These are phyloP conservation scores for Psittacula echo DNA, from an alignment of 2,797 vertebrate species.

Conservation along the genomic window DNA sequence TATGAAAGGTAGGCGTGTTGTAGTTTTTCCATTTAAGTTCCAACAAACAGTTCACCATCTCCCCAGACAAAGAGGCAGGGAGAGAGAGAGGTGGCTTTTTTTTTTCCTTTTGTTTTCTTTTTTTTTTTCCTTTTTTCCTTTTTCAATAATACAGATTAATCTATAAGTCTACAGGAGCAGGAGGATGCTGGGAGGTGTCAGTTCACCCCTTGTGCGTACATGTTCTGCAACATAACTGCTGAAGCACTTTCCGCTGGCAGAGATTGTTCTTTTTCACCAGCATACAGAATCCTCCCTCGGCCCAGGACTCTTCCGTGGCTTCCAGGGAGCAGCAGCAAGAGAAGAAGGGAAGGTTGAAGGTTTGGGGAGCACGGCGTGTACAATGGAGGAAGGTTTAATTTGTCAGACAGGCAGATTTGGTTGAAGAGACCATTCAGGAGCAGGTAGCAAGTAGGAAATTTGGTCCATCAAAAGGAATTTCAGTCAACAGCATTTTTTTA, in stretches of 20 bases:
- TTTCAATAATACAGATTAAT: conserved; percentile 79
- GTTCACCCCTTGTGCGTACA: conserved; percentile 97
- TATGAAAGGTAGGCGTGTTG: conserved; percentile 99
- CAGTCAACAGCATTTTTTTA: conserved; percentile 78
- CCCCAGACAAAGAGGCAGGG: conserved; percentile 80
- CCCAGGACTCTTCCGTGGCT: conserved; percentile 99
- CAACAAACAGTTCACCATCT: conserved; percentile 88
- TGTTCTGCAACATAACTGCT: conserved; percentile 99
- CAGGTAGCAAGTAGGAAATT: conserved; percentile 87
- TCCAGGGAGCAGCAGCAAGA: conserved; percentile 83
- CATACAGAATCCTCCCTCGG: conserved; percentile 99
- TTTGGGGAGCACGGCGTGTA: conserved; percentile 73
- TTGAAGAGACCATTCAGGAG: conserved; percentile 86
- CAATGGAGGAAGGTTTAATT: conserved; percentile 85
- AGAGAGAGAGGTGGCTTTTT: conserved; percentile 77
- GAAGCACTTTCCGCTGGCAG: conserved; percentile 98
- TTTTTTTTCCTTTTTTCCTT: conserved; percentile 16
- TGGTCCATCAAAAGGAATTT: conserved; percentile 88
- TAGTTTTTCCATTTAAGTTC: conserved; percentile 94
- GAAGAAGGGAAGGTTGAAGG: conserved; percentile 80
- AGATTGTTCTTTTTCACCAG: conserved; percentile 99
- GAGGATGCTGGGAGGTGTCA: conserved; percentile 75
- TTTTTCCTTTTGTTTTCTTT: background rate
- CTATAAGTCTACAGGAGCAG: conserved; percentile 87
- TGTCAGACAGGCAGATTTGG: conserved; percentile 86